A percentile compares a stretch with the other conserved stretches of the same genome.
phyloP scores from a whole-genome alignment of 2,888 invertebrate species.

The Pteria penguin region DNA sequence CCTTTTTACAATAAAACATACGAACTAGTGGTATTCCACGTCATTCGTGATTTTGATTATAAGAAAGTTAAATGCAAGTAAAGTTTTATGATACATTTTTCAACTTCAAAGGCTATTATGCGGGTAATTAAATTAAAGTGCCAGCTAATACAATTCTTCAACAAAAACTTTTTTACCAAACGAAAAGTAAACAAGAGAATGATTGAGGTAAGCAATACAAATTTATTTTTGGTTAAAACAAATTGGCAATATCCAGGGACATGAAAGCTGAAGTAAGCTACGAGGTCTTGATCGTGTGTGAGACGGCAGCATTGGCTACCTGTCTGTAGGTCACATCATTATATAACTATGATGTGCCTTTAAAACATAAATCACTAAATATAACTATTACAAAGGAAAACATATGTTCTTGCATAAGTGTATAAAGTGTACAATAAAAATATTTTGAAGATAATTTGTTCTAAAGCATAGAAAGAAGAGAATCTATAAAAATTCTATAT shows the following conservation, averaged over 20 bases:
- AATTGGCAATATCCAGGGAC: constrained; percentile 67
- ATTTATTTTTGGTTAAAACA: constrained; percentile 68
- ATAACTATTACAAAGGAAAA: constrained; percentile 12
- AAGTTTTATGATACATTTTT: too few species aligned
- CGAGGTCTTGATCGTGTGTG: constrained; percentile 3
- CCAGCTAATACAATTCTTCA: too few species aligned
- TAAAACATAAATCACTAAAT: not conserved
- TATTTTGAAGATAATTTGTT: not conserved
- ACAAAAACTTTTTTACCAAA: too few species aligned
- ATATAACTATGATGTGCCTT: too few species aligned
- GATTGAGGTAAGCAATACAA: constrained; percentile 40
- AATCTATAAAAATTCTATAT: constrained; percentile 4
- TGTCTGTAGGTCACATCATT: too few species aligned
- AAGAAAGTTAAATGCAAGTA: too few species aligned
- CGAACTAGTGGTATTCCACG: too few species aligned
- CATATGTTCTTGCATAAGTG: not conserved
- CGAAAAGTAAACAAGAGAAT: not conserved
- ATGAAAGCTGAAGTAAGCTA: constrained; percentile 52
- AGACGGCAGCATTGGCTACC: too few species aligned
- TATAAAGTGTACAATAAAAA: not conserved
- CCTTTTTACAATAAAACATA: too few species aligned
- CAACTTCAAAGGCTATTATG: too few species aligned
- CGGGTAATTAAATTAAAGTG: too few species aligned
- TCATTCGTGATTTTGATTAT: too few species aligned
- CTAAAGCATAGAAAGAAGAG: constrained; percentile 3